A percentile compares a stretch with the other conserved stretches of the same genome.
Evolutionary conservation across 2,888 invertebrate genomes (phyloP).

Genomic region (Drosophila affinis): DNA sequence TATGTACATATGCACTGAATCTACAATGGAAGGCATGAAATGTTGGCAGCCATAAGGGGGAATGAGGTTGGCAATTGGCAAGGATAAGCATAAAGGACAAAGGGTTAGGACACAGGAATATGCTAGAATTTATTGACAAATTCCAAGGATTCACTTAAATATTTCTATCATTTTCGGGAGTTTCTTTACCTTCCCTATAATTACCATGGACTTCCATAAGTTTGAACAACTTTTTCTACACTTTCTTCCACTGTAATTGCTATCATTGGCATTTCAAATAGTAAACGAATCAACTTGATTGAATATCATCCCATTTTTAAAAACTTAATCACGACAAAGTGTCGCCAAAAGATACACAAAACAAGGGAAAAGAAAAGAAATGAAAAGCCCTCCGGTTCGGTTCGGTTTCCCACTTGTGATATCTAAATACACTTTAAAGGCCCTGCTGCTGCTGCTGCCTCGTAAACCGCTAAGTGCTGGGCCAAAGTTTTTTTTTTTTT

Average conservation of each 20-base stretch:
- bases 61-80: no score
- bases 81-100: no score
- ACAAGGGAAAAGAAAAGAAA: neutral
- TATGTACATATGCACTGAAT: no score
- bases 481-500: conserved; percentile 29
- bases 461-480: conserved; percentile 52
- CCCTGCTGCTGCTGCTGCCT: conserved; percentile 19
- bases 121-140: no score
- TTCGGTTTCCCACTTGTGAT: conserved; percentile 18
- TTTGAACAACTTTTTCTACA: neutral
- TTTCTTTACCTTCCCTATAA: no score
- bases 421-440: conserved; percentile 23
- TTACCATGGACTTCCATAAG: neutral
- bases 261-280: conserved; percentile 19
- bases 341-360: conserved; percentile 46
- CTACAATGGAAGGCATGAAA: conserved; percentile 16
- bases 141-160: no score
- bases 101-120: no score
- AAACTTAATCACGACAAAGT: conserved; percentile 58
- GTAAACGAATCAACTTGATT: conserved; percentile 42
- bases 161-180: no score
- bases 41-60: neutral
- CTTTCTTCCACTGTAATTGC: neutral
- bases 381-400: conserved; percentile 1
- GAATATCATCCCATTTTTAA: conserved; percentile 50